phyloP scores from a whole-genome alignment of 2,113 vertebrate genomes.

The Psilopsiagon aurifrons region DNA sequence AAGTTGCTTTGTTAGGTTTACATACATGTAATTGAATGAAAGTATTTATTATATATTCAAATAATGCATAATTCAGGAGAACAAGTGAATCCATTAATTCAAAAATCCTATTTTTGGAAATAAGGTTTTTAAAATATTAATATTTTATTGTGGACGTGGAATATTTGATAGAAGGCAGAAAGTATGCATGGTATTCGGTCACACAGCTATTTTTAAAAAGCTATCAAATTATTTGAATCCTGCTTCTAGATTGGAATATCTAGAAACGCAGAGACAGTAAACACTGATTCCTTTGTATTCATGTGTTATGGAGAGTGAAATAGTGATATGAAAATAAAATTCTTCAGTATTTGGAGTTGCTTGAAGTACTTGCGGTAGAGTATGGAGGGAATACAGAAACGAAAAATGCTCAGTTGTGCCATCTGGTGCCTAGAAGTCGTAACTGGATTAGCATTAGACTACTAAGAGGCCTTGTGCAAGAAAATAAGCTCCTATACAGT shows the following conservation, averaged over 20 bases:
- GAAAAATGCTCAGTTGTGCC: neutral
- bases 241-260: neutral
- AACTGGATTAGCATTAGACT: neutral
- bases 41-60: neutral
- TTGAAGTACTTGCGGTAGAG: neutral
- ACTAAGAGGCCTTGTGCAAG: neutral
- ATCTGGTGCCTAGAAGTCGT: constrained; percentile 36
- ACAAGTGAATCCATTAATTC: neutral
- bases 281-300: neutral
- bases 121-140: neutral
- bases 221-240: neutral
- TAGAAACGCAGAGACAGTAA: neutral
- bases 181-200: neutral
- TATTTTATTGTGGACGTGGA: neutral
- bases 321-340: neutral
- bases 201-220: neutral
- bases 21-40: neutral
- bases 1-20: neutral
- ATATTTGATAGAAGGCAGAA: neutral
- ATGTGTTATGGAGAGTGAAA: neutral
- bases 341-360: neutral
- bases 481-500: neutral
- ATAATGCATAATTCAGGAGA: neutral
- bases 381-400: neutral
- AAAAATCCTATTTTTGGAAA: neutral